phyloP scores from a whole-genome alignment of 2,113 vertebrate genomes.

The Potamarius usumacintae region DNA sequence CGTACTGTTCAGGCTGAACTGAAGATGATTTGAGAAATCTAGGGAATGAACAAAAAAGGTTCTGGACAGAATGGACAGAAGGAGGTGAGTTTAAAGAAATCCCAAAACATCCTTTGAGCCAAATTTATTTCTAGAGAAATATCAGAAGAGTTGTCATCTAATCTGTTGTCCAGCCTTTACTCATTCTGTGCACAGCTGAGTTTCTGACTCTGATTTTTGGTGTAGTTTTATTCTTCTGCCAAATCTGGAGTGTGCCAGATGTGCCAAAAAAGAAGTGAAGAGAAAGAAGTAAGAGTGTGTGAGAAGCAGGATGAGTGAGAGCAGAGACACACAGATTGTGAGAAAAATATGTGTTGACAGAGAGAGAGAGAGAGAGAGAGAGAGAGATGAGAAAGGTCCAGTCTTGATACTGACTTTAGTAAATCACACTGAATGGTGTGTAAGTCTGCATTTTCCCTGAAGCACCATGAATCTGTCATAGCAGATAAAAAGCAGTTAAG shows the following conservation, averaged over 20 bases:
- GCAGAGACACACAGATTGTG: conserved; percentile 16
- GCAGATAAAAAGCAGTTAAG: conserved; percentile 36
- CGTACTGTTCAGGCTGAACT: not conserved
- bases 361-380: not conserved
- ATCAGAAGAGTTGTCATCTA: not conserved
- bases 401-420: conserved; percentile 25
- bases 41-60: not conserved
- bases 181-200: not conserved
- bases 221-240: not conserved
- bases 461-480: conserved; percentile 38
- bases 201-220: not conserved
- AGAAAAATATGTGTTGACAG: conserved; percentile 25
- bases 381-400: not conserved
- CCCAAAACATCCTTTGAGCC: not conserved
- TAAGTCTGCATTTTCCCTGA: conserved; percentile 34
- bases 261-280: conserved; percentile 29
- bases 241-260: conserved; percentile 22
- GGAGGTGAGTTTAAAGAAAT: not conserved
- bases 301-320: conserved; percentile 3
- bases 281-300: conserved; percentile 1
- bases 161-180: not conserved
- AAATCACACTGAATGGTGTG: conserved; percentile 34
- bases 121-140: not conserved
- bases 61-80: not conserved
- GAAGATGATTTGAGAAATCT: not conserved